These are phyloP conservation scores for Caenorhabditis wallacei DNA, from an alignment of 2,888 invertebrate genomes.

Conservation along the genomic window DNA sequence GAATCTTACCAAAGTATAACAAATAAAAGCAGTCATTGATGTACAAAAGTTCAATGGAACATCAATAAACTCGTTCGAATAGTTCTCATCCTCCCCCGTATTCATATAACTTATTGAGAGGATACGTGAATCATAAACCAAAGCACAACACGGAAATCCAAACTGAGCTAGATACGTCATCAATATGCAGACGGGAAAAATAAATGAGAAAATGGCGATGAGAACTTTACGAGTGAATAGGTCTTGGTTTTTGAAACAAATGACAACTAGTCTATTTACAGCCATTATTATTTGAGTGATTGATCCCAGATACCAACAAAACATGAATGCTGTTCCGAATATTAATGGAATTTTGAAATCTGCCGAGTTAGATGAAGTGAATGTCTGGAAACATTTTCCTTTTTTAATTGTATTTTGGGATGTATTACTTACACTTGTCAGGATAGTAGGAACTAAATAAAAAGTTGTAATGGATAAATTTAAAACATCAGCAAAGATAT, in stretches of 20 bases:
- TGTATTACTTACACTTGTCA: conserved; percentile 51
- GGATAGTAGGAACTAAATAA: conserved; percentile 50
- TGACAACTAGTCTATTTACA: conserved; percentile 54
- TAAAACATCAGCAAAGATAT: conserved; percentile 45
- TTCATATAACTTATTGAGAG: conserved; percentile 41
- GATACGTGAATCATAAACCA: conserved; percentile 39
- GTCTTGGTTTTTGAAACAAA: conserved; percentile 31
- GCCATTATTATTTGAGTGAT: conserved; percentile 72
- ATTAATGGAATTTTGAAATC: conserved; percentile 52
- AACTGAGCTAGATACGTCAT: conserved; percentile 46
- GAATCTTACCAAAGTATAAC: conserved; percentile 30
- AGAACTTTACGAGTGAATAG: conserved; percentile 31
- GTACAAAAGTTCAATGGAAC: conserved; percentile 48
- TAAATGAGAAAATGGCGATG: conserved; percentile 14
- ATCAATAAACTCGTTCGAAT: conserved; percentile 50
- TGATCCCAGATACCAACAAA: conserved; percentile 70
- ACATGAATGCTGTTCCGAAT: conserved; percentile 68
- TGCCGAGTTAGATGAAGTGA: conserved; percentile 33
- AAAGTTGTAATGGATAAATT: conserved; percentile 51
- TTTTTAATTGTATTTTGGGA: conserved; percentile 21
- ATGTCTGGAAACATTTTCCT: conserved; percentile 31
- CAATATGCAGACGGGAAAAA: conserved; percentile 16
- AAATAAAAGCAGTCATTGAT: conserved; percentile 9
- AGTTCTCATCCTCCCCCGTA: conserved; percentile 11
- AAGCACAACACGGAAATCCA: conserved; percentile 46